Base-by-base conservation (phyloP, 2,113 vertebrate genomes). In the Phaethornis superciliosus region DNA sequence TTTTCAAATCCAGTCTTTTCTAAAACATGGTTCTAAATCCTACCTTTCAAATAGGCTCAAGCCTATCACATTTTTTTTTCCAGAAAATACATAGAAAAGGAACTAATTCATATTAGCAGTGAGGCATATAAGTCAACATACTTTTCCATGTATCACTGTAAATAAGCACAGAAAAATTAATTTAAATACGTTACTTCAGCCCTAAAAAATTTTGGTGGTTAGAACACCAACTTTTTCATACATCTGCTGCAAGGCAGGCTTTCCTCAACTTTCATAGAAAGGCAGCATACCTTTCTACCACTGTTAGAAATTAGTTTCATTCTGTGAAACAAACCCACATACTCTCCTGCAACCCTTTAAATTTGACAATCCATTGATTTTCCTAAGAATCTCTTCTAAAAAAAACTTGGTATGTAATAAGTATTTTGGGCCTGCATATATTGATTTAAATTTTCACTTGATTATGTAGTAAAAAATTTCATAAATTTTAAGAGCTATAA, bases 381-480 rank as follows among this genome's bases (percentile, higher is more conserved):
- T 40, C 40, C 46, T 72, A 37, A 80, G 46, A 70, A 84, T 55
- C 8, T 78, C 62, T 85, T 85, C 52, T 49, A 42, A 69, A 85
- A 23, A 77, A 82, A 52, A 2, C 26, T 49, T 83, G 44, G 23
- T 22, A 89, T 11, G 37, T 30, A 80, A 83, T 20, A 16, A 19
- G 33, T 93, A 94, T 88, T 94, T 93, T 85, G 68, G 56, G 72
- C 8, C 30, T 60, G 44, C 59, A 71, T 88, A 68, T 30, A 44
- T 26, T 75, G 56, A 78, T 54, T 92, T 81, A 71, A 74, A 83
- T 91, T 94, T 91, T 82, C 60, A 89, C 92, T 89, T 88, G 49
- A 85, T 86, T 88, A 83, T 6, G 6, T 13, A 33, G 20, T 58
- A 89, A 63, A 80, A 91, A 69, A 94, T 42, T 67, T 75, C 54